Percentiles rank a stretch among this genome's conserved stretches.
Conservation (phyloP, 2,888 invertebrate species). For the Cabera pusaria region DNA sequence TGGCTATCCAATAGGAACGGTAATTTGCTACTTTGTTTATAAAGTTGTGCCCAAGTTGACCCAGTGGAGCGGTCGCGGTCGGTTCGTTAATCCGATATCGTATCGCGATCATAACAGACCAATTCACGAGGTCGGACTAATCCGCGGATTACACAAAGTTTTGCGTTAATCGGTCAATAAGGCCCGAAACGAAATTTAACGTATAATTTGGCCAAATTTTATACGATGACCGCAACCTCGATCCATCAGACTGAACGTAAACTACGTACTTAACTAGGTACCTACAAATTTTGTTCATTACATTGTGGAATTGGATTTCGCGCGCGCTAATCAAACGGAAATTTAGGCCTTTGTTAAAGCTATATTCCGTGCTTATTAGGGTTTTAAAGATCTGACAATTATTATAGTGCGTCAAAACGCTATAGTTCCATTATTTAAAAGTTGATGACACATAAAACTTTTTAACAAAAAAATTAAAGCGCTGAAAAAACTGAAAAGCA, state of each 20-base stretch:
- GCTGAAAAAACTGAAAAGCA: too few relatives aligned
- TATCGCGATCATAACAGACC: constrained; percentile 37
- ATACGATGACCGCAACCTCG: constrained; percentile 16
- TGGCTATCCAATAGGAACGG: too few relatives aligned
- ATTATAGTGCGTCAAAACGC: too few relatives aligned
- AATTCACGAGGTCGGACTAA: constrained; percentile 34
- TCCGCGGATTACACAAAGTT: constrained; percentile 35
- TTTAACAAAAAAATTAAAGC: too few relatives aligned
- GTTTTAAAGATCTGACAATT: too few relatives aligned
- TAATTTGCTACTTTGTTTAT: constrained; percentile 16
- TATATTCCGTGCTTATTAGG: constrained; percentile 1
- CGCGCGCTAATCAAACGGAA: constrained; percentile 12
- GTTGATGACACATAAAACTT: too few relatives aligned
- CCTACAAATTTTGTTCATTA: constrained; percentile 8
- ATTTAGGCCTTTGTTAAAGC: constrained; percentile 8
- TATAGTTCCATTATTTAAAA: constrained; percentile 13
- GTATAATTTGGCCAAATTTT: constrained; percentile 23
- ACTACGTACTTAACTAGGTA: constrained; percentile 1
- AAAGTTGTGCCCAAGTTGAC: constrained; percentile 21
- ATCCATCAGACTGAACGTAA: constrained; percentile 15
- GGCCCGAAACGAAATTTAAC: constrained; percentile 28
- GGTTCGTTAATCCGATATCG: constrained; percentile 45
- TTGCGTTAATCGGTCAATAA: constrained; percentile 36
- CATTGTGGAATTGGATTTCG: constrained; percentile 7
- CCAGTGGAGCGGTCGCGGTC: constrained; percentile 34